These are phyloP conservation scores for Uromys caudimaculatus DNA, from an alignment of 2,797 vertebrate species.

Conservation along the genomic window DNA sequence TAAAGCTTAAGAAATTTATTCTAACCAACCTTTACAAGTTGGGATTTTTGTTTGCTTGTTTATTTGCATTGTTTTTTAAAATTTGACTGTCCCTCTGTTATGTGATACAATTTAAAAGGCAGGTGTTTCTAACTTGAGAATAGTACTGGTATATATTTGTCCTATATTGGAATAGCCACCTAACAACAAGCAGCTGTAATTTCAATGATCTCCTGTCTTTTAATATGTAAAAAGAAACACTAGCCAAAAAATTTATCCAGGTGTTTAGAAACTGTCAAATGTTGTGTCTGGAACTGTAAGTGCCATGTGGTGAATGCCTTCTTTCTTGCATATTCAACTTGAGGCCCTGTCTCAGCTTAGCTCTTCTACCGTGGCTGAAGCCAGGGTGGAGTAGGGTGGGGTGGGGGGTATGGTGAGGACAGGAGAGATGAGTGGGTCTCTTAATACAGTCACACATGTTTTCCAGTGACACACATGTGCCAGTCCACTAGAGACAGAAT, in stretches of 20 bases:
- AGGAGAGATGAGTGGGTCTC: neutral
- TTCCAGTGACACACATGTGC: conserved; percentile 1
- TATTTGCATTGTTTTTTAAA: neutral
- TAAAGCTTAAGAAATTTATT: conserved; percentile 46
- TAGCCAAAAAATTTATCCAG: neutral
- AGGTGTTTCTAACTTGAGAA: conserved; percentile 30
- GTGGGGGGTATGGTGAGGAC: neutral
- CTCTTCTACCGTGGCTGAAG: neutral
- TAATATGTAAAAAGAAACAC: conserved; percentile 10
- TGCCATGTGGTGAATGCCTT: neutral
- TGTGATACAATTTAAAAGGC: neutral
- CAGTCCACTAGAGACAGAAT: conserved; percentile 38
- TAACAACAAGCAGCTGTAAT: conserved; percentile 17
- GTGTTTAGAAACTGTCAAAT: neutral
- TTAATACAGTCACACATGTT: neutral
- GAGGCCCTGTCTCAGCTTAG: neutral
- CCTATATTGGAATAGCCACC: neutral
- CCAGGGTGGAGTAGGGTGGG: neutral
- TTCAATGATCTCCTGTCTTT: neutral
- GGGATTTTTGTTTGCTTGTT: neutral
- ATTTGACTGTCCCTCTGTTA: neutral
- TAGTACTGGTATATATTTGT: neutral
- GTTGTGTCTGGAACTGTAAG: conserved; percentile 33
- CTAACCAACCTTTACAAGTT: neutral
- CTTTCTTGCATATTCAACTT: neutral